A percentile compares a stretch with the other conserved stretches of the same genome.
These are phyloP conservation scores for Xylocampa areola DNA, from an alignment of 2,888 invertebrate species.

Conservation along the genomic window DNA sequence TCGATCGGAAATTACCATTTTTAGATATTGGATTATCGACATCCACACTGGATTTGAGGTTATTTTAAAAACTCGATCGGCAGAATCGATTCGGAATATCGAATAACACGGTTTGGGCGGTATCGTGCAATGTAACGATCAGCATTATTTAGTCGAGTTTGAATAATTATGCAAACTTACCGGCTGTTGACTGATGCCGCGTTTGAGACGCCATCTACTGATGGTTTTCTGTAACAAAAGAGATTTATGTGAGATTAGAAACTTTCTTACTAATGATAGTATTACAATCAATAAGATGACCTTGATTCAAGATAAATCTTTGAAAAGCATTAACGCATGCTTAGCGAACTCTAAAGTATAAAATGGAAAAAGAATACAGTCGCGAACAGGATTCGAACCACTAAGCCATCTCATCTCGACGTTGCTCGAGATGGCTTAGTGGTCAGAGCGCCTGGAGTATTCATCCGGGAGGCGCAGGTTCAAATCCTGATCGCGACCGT, in stretches of 20 bases:
- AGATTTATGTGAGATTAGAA: background rate
- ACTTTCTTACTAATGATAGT: background rate
- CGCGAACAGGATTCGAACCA: no score
- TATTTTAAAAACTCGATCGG: constrained; percentile 74
- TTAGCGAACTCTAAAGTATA: no score
- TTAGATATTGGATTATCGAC: constrained; percentile 86
- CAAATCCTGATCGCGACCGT: no score
- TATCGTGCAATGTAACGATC: constrained; percentile 48
- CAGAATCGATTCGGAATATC: constrained; percentile 70
- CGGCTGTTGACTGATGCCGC: constrained; percentile 96
- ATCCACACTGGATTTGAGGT: constrained; percentile 68
- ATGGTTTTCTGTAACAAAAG: constrained; percentile 94
- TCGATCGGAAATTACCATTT: constrained; percentile 86
- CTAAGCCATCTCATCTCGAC: no score
- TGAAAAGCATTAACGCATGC: no score
- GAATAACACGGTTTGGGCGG: constrained; percentile 81
- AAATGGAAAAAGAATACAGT: no score
- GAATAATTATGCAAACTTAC: constrained; percentile 90
- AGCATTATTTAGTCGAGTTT: constrained; percentile 48
- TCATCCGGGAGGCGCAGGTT: no score
- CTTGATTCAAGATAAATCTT: no score
- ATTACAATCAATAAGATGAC: background rate
- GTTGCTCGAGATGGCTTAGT: no score
- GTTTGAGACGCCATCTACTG: constrained; percentile 95
- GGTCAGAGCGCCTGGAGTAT: no score